Base-by-base conservation (phyloP, 2,797 vertebrate genomes). In the Thunnus albacares region DNA sequence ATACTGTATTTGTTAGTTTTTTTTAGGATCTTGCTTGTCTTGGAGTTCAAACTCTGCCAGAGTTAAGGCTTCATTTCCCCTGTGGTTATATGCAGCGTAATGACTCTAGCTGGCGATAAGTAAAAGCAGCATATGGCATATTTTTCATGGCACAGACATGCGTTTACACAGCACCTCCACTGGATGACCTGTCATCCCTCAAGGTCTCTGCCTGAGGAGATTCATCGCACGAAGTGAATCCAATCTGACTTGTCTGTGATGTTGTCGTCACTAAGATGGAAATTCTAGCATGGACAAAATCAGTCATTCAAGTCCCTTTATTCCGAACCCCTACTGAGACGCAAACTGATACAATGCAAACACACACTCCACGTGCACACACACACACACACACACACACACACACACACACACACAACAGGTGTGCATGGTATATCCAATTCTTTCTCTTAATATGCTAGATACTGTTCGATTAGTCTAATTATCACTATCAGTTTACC, bases 261-360 rank as follows among this genome's bases (percentile, higher is more conserved):
- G 56, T 72, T 12, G 3, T 24, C 49, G 62, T 89, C 83, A 77
- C 69, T 14, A 18, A 47, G 66, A 68, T 47, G 77, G 85, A 91
- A 91, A 90, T 86, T 88, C 85, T 82, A 92, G 83, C 71, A 81
- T 22, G 76, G 81, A 66, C 65, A 82, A 88, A 90, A 83, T 77
- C 59, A 5, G 28, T 90, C 81, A 89, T 89, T 89, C 72, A 81
- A 81, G 84, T 81, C 76, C 6, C 71, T 78, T 83, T 79, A 73
- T 79, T 83, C 71, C 62, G 57, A 90, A 63, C n/a, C 62, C 55
- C 65, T 10, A 14, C 52, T n/a, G 60, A 84, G 64, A 82, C 14
- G 66, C 80, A 89, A 88, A 85, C 84, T 85, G 90, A 93, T 84
- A 77, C 53, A 68, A 24, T 28, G 20, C 56, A 70, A 49, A 22